phyloP scores from a whole-genome alignment of 2,113 vertebrate species.

The Dicerorhinus sumatrensis region DNA sequence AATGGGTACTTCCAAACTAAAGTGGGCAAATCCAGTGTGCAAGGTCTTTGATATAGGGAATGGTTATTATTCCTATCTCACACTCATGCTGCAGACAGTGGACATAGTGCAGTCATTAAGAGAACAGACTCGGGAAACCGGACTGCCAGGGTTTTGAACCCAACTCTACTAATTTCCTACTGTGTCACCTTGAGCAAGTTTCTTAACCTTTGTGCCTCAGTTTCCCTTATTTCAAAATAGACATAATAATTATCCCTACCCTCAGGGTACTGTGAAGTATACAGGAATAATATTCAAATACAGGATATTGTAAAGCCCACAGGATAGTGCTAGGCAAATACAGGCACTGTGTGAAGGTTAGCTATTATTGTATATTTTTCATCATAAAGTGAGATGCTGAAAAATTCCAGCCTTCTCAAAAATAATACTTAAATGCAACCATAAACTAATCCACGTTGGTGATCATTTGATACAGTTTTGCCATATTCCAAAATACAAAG shows the following conservation, averaged over 20 bases:
- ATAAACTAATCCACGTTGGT: background rate
- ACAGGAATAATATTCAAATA: background rate
- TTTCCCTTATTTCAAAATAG: background rate
- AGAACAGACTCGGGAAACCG: background rate
- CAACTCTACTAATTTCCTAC: background rate
- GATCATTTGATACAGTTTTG: background rate
- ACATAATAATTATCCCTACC: background rate
- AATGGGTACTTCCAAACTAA: background rate
- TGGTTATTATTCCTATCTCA: background rate
- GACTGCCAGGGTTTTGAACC: background rate
- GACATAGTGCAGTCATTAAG: background rate
- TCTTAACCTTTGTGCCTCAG: background rate
- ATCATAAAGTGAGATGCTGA: background rate
- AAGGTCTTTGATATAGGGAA: background rate
- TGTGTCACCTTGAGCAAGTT: background rate
- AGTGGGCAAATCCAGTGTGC: background rate
- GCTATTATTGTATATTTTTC: background rate
- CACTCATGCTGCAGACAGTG: background rate
- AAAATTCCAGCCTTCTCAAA: background rate
- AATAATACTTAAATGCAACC: background rate
- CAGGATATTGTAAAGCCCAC: background rate
- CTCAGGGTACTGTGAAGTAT: background rate
- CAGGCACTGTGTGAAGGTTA: background rate
- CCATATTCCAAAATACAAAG: background rate
- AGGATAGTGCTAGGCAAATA: background rate